Base-by-base conservation (phyloP, 2,888 invertebrate genomes). In the Epinotia bilunana region DNA sequence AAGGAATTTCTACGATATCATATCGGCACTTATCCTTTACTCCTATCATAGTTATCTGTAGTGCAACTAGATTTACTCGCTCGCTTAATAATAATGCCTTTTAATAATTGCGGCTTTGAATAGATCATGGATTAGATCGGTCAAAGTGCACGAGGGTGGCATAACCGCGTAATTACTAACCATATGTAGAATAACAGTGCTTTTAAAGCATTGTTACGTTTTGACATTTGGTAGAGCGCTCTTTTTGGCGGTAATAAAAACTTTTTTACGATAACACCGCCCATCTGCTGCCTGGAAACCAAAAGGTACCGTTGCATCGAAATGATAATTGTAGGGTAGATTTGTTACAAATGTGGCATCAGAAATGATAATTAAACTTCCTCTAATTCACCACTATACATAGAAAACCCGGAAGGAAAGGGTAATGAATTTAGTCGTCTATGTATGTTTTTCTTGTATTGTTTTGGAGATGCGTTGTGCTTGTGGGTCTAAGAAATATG, bases 121-220 rank as follows among this genome's bases (percentile, higher is more conserved):
- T 60, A 53, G 18, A 53, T 60, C 58, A 79, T 80, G 79, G 79
- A 80, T 80, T 80, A 80, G 76, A 79, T 84, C 86, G 84, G 83
- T 77, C 75, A 79, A 80, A 85, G 84, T 83, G 58, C 53, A 28
- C 23, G 33, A 64, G 74, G 83, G 76, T 79, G 23, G 78, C 77
- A 77, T n/a, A 49, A 71, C 70, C 74, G 70, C 60, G 57, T 58
- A 82, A 87, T 85, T 84, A 84, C 81, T 77, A 78, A 83, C 84
- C 90, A 89, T 88, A 89, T 89, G 90, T 81, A 84, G 79, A 83
- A 79, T 83, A 83, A 84, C 83, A 85, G 83, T 82, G 81, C 81
- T 78, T 77, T 77, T 77, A 77, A 73, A 78, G 63, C 53, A 65
- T 70, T 67, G 63, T 74, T 61, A 61, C 55, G 57, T 65, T 73